phyloP scores from a whole-genome alignment of 2,888 invertebrate genomes.

The Limulus polyphemus region DNA sequence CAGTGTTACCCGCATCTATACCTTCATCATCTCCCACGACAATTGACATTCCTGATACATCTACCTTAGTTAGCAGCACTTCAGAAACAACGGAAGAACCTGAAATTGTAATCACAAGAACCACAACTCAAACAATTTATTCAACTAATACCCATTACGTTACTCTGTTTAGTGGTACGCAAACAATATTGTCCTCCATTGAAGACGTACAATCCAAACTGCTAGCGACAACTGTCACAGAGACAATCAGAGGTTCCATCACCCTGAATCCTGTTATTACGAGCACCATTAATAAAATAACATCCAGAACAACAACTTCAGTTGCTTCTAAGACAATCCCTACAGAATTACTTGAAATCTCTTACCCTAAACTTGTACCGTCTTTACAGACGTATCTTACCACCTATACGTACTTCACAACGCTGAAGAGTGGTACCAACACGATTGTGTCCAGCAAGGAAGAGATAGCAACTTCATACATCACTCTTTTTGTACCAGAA shows the following conservation, averaged over 20 bases:
- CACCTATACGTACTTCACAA: slow-evolving; percentile 29
- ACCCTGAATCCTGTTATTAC: neutral
- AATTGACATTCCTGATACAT: neutral
- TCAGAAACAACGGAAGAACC: slow-evolving; percentile 7
- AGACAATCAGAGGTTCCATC: slow-evolving; percentile 4
- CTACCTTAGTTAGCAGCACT: neutral
- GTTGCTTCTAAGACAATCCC: neutral
- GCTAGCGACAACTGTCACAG: slow-evolving; percentile 20
- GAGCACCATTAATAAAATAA: neutral
- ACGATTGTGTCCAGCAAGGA: slow-evolving; percentile 26
- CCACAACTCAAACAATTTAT: slow-evolving; percentile 50
- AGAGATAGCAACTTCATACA: slow-evolving; percentile 25
- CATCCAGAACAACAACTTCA: neutral
- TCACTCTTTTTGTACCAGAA: slow-evolving; percentile 26
- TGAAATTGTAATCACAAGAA: slow-evolving; percentile 2
- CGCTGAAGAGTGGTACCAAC: slow-evolving; percentile 26
- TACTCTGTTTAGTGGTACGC: slow-evolving; percentile 61
- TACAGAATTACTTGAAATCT: slow-evolving; percentile 1
- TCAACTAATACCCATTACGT: slow-evolving; percentile 68
- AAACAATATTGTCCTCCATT: slow-evolving; percentile 31
- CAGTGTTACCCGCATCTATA: neutral
- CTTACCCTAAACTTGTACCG: slow-evolving; percentile 23
- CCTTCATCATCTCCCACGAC: too few relatives aligned
- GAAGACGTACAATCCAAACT: slow-evolving; percentile 27
- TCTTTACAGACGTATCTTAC: slow-evolving; percentile 26